phyloP scores from a whole-genome alignment of 2,797 vertebrate genomes.

The Callimico goeldii region DNA sequence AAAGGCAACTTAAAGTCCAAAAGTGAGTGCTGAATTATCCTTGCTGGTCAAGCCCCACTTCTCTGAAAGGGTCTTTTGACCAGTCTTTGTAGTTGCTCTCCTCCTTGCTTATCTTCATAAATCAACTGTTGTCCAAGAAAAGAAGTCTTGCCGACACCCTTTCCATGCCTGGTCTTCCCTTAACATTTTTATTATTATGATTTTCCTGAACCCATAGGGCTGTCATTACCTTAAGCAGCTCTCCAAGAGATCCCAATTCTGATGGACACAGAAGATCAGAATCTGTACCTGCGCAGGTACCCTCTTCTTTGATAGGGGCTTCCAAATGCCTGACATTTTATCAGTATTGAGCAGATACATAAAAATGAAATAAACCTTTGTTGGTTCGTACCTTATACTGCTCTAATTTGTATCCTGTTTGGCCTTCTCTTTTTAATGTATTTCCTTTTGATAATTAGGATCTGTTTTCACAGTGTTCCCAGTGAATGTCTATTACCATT shows the following conservation, averaged over 20 bases:
- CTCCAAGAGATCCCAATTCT: not conserved
- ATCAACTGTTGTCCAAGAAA: not conserved
- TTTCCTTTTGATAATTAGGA: not conserved
- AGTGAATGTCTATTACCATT: not conserved
- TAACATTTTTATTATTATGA: not conserved
- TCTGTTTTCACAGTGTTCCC: not conserved
- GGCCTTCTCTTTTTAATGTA: not conserved
- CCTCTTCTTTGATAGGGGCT: not conserved
- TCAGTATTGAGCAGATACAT: not conserved
- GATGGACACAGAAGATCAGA: rapidly evolving
- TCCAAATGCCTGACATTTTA: not conserved
- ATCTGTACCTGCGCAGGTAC: not conserved
- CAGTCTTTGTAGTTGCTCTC: not conserved
- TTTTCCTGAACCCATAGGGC: not conserved
- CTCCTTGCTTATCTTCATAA: not conserved
- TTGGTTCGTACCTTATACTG: not conserved
- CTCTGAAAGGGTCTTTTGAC: not conserved
- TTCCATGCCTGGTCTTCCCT: not conserved
- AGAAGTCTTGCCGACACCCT: not conserved
- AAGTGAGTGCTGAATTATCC: not conserved
- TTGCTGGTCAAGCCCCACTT: not conserved
- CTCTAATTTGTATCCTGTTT: not conserved
- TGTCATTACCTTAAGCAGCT: not conserved
- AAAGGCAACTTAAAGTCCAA: not conserved
- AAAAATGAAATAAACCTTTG: not conserved